phyloP scores from a whole-genome alignment of 2,113 vertebrate genomes.

The Tupaia tana region DNA sequence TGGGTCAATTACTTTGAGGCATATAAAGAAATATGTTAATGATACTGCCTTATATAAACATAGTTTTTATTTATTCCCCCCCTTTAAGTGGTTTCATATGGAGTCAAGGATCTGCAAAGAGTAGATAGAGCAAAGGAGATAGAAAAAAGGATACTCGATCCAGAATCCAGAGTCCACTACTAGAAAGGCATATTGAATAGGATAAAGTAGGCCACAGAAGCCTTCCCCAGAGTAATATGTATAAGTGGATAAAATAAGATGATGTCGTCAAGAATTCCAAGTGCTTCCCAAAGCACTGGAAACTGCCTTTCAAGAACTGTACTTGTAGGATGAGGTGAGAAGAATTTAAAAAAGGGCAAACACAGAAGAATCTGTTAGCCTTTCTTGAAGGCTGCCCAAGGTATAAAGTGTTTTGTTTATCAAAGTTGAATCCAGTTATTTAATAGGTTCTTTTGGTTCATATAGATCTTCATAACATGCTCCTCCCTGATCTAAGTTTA shows the following conservation, averaged over 20 bases:
- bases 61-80: not conserved
- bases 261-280: not conserved
- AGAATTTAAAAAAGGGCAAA: not conserved
- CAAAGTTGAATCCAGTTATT: not conserved
- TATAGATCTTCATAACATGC: not conserved
- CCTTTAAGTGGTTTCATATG: not conserved
- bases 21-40: not conserved
- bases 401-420: not conserved
- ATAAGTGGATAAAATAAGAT: not conserved
- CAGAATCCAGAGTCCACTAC: not conserved
- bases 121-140: not conserved
- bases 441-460: not conserved
- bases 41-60: not conserved
- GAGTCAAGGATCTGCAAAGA: not conserved
- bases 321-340: not conserved
- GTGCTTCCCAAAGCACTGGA: not conserved
- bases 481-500: not conserved
- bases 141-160: not conserved
- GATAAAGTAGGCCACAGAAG: not conserved
- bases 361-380: not conserved
- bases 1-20: slow-evolving; percentile 25
- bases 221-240: not conserved
- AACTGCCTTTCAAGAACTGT: not conserved
- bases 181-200: not conserved
- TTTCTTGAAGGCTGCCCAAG: not conserved